phyloP scores from a whole-genome alignment of 1,140 invertebrate genomes.

The Drosophila subobscura region DNA sequence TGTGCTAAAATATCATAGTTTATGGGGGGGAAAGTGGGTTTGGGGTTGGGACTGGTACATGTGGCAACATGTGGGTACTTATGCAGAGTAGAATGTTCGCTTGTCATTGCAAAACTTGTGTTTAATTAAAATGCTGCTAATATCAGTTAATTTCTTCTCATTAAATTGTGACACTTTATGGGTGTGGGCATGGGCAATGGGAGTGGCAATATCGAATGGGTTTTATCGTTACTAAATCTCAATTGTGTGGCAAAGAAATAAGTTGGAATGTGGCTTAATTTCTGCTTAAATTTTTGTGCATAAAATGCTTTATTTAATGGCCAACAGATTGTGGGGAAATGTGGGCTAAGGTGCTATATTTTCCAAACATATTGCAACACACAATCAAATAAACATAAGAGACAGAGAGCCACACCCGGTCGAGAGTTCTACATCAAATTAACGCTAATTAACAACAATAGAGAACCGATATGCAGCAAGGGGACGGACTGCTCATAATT shows the following conservation, averaged over 20 bases:
- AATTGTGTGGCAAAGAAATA: constrained; percentile 43
- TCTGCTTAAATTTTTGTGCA: neutral
- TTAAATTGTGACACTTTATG: constrained; percentile 62
- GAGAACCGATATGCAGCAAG: constrained; percentile 14
- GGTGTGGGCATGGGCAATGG: neutral
- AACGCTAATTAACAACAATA: constrained; percentile 75
- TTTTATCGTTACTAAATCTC: constrained; percentile 47
- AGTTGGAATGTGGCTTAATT: constrained; percentile 6
- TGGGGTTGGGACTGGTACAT: constrained; percentile 30
- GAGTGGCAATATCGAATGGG: constrained; percentile 42
- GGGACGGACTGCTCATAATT: constrained; percentile 68
- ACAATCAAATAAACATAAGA: constrained; percentile 53
- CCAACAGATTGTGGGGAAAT: too few species aligned
- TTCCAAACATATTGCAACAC: constrained; percentile 19
- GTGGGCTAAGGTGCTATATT: too few species aligned
- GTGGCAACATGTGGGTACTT: constrained; percentile 76
- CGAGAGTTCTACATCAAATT: constrained; percentile 62
- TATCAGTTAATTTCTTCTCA: constrained; percentile 72
- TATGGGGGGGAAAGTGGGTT: constrained; percentile 35
- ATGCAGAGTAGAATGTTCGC: constrained; percentile 70
- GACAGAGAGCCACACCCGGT: constrained; percentile 33
- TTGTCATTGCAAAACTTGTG: constrained; percentile 61
- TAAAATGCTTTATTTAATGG: constrained; percentile 4
- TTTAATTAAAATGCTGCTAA: constrained; percentile 77
- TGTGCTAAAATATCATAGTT: constrained; percentile 73